A percentile compares a stretch with the other conserved stretches of the same genome.
phyloP scores from a whole-genome alignment of 2,888 invertebrate species.

The Pelosia muscerda region DNA sequence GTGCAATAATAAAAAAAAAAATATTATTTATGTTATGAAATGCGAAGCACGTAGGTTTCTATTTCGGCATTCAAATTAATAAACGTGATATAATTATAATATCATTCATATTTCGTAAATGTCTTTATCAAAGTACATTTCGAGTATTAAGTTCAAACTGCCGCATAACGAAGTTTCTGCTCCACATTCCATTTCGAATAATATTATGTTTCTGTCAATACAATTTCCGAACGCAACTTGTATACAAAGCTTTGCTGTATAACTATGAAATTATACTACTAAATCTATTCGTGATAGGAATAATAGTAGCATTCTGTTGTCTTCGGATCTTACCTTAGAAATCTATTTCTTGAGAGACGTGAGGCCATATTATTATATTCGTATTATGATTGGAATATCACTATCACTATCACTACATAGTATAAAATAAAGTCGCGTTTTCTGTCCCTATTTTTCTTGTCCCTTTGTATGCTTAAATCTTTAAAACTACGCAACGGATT shows the following conservation, averaged over 20 bases:
- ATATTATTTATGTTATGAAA: not conserved
- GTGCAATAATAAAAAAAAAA: not conserved
- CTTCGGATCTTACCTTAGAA: too few species aligned
- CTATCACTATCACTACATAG: too few species aligned
- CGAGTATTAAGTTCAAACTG: conserved; percentile 4
- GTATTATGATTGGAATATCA: too few species aligned
- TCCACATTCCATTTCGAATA: not conserved
- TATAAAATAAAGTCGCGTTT: too few species aligned
- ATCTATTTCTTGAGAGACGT: too few species aligned
- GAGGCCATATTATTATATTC: too few species aligned
- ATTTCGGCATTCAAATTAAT: not conserved
- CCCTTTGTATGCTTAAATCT: too few species aligned
- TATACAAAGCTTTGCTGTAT: not conserved
- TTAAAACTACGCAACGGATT: too few species aligned
- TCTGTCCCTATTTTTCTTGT: too few species aligned
- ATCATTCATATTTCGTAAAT: not conserved
- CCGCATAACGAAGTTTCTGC: not conserved
- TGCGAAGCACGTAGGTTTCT: not conserved
- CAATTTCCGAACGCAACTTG: not conserved
- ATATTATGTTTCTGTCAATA: conserved; percentile 1
- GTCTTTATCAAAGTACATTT: not conserved
- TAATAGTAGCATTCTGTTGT: too few species aligned
- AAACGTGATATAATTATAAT: not conserved
- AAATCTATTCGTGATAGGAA: not conserved
- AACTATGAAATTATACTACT: not conserved